These are phyloP conservation scores for Cydia pomonella DNA, from an alignment of 1,140 invertebrate species.

Conservation along the genomic window DNA sequence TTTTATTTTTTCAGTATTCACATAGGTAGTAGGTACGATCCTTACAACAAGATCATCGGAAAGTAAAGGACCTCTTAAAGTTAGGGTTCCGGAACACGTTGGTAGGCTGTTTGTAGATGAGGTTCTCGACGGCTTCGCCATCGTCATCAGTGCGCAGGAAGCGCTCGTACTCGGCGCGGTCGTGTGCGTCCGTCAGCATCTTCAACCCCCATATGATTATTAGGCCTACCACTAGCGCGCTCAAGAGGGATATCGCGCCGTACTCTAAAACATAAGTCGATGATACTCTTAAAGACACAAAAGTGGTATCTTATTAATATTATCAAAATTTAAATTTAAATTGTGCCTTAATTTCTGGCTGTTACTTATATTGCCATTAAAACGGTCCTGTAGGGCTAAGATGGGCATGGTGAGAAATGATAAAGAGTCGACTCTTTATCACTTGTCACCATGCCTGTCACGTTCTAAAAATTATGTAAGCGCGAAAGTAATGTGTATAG, in stretches of 20 bases:
- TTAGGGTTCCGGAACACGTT: constrained; percentile 15
- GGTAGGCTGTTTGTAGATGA: background rate
- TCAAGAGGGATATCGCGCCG: background rate
- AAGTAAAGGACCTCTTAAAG: constrained; percentile 20
- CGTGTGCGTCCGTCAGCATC: constrained; percentile 12
- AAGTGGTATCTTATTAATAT: too few relatives aligned
- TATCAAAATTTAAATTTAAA: too few relatives aligned
- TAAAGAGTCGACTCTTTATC: too few relatives aligned
- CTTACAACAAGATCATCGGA: background rate
- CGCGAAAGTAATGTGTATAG: too few relatives aligned
- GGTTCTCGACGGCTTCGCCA: background rate
- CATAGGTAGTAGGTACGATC: too few relatives aligned
- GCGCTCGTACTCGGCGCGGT: constrained; percentile 13
- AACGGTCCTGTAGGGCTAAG: too few relatives aligned
- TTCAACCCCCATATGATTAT: background rate
- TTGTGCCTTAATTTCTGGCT: too few relatives aligned
- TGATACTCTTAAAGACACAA: background rate
- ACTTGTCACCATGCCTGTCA: too few relatives aligned
- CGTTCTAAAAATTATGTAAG: too few relatives aligned
- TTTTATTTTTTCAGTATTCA: too few relatives aligned
- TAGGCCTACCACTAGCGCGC: constrained; percentile 1
- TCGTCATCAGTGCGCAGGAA: background rate
- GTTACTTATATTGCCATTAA: too few relatives aligned
- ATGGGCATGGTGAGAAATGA: too few relatives aligned
- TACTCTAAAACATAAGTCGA: background rate